These are phyloP conservation scores for Lucilia sericata DNA, from an alignment of 1,140 invertebrate genomes.

Conservation along the genomic window DNA sequence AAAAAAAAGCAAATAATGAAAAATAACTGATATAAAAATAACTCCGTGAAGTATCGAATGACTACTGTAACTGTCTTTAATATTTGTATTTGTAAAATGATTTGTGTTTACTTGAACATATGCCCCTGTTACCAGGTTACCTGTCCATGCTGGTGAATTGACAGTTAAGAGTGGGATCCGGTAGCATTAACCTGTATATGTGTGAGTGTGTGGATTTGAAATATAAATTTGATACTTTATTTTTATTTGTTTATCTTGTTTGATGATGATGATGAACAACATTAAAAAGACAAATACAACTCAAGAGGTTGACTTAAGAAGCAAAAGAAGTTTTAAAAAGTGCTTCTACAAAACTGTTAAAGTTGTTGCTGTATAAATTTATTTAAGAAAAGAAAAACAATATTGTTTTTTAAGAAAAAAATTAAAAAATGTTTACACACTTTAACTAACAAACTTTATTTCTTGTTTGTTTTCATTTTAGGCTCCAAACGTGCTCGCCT, in stretches of 20 bases:
- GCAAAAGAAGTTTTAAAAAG: no score
- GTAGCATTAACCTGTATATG: constrained; percentile 8
- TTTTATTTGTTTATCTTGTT: constrained; percentile 24
- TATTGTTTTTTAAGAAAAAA: no score
- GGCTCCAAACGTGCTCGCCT: constrained; percentile 71
- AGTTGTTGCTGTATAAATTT: no score
- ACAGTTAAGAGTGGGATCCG: background rate
- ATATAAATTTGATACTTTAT: constrained; percentile 26
- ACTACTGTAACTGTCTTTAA: background rate
- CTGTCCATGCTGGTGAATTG: background rate
- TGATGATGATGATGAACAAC: background rate
- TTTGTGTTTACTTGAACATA: background rate
- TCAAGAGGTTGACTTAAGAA: background rate
- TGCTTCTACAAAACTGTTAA: no score
- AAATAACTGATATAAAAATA: background rate
- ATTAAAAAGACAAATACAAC: background rate
- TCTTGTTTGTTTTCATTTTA: constrained; percentile 53
- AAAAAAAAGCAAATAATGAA: background rate
- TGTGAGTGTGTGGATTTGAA: background rate
- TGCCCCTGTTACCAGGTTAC: constrained; percentile 10
- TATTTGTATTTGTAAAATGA: no score
- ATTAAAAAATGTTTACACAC: background rate
- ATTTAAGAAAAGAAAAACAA: no score
- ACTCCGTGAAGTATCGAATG: background rate
- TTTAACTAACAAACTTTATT: background rate